A percentile compares a stretch with the other conserved stretches of the same genome.
Evolutionary conservation across 2,797 vertebrate genomes (phyloP).

Genomic region (Potorous gilbertii): DNA sequence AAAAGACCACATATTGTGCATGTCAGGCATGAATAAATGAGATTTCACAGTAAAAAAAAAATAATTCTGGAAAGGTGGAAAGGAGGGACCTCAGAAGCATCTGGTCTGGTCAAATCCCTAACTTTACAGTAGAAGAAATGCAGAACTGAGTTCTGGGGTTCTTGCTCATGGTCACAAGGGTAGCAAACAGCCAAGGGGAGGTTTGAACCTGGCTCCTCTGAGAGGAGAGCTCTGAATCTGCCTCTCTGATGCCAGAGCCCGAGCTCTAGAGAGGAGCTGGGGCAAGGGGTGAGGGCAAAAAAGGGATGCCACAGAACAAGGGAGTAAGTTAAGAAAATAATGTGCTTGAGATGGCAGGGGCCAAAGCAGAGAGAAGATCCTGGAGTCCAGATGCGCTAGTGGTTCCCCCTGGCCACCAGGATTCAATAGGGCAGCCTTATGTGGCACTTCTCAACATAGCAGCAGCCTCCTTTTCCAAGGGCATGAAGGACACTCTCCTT

Average conservation of each 20-base stretch:
- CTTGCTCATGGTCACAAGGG: neutral
- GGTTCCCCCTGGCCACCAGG: no score
- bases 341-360: no score
- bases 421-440: no score
- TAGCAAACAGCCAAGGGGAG: neutral
- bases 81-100: neutral
- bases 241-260: neutral
- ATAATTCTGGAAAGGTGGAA: neutral
- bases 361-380: no score
- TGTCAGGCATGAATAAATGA: neutral
- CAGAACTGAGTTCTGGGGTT: neutral
- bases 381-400: no score
- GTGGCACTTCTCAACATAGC: no score
- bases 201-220: neutral
- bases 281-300: no score
- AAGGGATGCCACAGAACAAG: no score
- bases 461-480: no score
- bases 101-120: neutral
- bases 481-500: no score
- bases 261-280: neutral
- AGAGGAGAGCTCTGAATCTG: no score
- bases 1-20: neutral
- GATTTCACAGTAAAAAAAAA: neutral
- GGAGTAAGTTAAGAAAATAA: no score
- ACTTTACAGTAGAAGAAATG: neutral